Base-by-base conservation (phyloP, 2,888 invertebrate genomes). In the Listrodromus nycthemerus region DNA sequence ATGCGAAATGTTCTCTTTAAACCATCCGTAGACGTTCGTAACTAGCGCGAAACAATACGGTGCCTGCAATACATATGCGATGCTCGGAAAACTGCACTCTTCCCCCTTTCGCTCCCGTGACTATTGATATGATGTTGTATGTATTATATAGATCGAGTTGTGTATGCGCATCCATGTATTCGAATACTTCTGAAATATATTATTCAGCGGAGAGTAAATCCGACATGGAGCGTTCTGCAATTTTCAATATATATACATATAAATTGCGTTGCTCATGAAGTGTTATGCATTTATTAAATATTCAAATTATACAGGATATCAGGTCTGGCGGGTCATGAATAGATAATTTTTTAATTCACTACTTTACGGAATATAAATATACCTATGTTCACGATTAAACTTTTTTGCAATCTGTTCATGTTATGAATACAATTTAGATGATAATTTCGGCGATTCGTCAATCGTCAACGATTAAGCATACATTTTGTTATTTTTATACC, bases 41-140 rank as follows among this genome's bases (percentile, higher is more conserved):
- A 71, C 71, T 55, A 55, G 55, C 37, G 71, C 58, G 55, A 58
- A 71, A 58, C 52, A 70, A 70, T 52, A 70, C 33, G 33, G 19
- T 33, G 24, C 19, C 50, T n/a, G 50, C 21, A 52, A 52, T 19
- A 52, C 52, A 52, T 21, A 52, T 52, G 52, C 24, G 4, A 21
- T 55, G 10, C 55, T 24, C 24, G 55, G 21, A 10, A 55, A 21
- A 21, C 41, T 24, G 24, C 55, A 10, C 55, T 41, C 41, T 41
- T 13, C 41, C 13, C 24, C 21, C 19, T 55, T 21, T 21, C 13
- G 19, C 55, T 55, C 10, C 24, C 55, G 55, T 55, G 10, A 55
- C 55, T 55, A 55, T 55, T 24, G 55, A 55, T 10, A 24, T 8
- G 4, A 41, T 33, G 41, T 41, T 41, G 10, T 41, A 41, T 41